Base-by-base conservation (phyloP, 2,888 invertebrate genomes). In the Acleris sparsana region DNA sequence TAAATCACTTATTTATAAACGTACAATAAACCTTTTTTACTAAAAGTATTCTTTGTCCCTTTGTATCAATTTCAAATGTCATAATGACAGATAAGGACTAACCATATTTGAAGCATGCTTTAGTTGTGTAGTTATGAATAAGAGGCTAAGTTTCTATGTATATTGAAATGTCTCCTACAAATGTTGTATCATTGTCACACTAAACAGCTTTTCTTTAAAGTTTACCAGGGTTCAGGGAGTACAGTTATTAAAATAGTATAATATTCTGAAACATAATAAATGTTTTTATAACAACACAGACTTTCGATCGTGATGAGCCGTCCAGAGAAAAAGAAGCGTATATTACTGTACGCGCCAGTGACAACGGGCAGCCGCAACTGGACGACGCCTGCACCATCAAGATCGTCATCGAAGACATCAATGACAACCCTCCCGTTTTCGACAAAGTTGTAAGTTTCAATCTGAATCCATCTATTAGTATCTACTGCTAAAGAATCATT, bases 361-460 rank as follows among this genome's bases (percentile, higher is more conserved):
- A 99, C 89, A 97, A 98, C 84, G 99, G 99, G 0, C 94, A 95
- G 73, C 98, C 98, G 0, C 95, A 96, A 56, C 92, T 99, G 61
- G 97, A 97, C 75, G 98, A 98, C 78, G 97, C 97, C 63, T 99
- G 99, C 87, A 98, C 98, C 5, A 97, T 99, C 84, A 97, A 96
- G 92, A 97, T 98, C 63, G 95, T 95, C 70, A 96, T 99, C 71
- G 95, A 95, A 79, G 99, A 99, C 88, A 95, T 97, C 80, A 99
- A 99, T 89, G 99, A 99, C 86, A 99, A 99, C 82, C 92, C 89
- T 17, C 97, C 97, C 5, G 94, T 95, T 74, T 96, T 96, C 88
- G 96, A 97, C 84, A 95, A 95, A 95, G 94, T 94, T 88, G 96
- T 96, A 88, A 93, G 95, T 94, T 80, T 75, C 33, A 65, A 16